These are phyloP conservation scores for Tyto alba DNA, from an alignment of 2,113 vertebrate genomes.

Conservation along the genomic window DNA sequence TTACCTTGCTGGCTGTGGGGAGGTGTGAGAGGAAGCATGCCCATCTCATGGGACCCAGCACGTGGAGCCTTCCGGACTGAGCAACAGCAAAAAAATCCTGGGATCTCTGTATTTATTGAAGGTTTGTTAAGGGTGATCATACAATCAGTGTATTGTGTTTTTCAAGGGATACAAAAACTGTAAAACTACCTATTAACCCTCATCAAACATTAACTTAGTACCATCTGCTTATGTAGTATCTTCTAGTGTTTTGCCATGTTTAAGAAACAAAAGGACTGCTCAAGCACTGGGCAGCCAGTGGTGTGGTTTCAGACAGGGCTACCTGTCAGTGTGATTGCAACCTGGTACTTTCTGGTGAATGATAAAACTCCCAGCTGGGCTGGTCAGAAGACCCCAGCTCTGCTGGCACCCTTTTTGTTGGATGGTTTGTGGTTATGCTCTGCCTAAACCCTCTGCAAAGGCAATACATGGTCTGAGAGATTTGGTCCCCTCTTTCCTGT, in stretches of 20 bases:
- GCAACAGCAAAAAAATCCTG: not conserved
- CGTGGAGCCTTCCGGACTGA: not conserved
- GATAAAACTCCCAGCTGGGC: not conserved
- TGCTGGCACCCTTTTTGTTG: not conserved
- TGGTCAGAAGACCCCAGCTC: not conserved
- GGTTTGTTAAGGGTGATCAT: not conserved
- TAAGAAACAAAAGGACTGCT: not conserved
- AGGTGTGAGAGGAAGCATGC: not conserved
- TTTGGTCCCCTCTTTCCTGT: not conserved
- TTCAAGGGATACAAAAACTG: not conserved
- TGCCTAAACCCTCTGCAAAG: not conserved
- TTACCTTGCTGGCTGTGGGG: not conserved
- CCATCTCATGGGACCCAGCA: not conserved
- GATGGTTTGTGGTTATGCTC: not conserved
- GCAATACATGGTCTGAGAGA: not conserved
- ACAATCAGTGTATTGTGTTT: not conserved
- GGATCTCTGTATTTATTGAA: not conserved
- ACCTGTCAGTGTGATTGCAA: not conserved
- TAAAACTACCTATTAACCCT: not conserved
- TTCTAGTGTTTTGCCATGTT: not conserved
- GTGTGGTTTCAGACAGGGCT: not conserved
- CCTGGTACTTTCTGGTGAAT: not conserved
- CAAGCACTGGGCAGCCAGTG: not conserved
- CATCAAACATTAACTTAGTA: not conserved
- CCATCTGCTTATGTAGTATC: not conserved